These are phyloP conservation scores for Nestor notabilis DNA, from an alignment of 2,113 vertebrate genomes.

Conservation along the genomic window DNA sequence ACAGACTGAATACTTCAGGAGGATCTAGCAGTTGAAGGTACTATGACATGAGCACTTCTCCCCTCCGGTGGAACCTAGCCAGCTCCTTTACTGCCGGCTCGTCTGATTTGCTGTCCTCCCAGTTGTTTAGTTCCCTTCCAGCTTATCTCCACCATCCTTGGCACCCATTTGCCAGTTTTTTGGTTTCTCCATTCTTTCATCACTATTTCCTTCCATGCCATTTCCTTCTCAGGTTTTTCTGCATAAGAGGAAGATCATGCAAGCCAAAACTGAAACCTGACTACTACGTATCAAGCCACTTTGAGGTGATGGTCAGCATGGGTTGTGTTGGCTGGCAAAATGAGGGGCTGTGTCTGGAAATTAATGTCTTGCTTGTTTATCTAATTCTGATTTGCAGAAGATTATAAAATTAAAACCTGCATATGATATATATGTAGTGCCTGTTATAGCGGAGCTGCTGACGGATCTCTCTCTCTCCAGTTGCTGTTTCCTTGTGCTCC, in stretches of 20 bases:
- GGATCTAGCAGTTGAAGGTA: neutral
- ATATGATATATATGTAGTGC: neutral
- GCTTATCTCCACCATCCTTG: neutral
- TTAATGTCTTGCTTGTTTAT: neutral
- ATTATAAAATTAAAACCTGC: neutral
- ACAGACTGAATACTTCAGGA: neutral
- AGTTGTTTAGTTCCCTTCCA: neutral
- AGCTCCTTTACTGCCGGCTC: neutral
- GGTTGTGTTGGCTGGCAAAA: neutral
- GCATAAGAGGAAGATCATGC: neutral
- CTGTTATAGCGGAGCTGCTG: neutral
- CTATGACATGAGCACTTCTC: neutral
- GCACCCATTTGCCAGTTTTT: neutral
- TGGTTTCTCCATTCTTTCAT: neutral
- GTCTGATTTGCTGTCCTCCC: fast-evolving
- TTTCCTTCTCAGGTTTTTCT: neutral
- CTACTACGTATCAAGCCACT: fast-evolving
- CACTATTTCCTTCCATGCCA: neutral
- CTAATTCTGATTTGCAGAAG: neutral
- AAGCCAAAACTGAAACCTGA: neutral
- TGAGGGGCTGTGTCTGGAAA: neutral
- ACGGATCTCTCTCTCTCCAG: neutral
- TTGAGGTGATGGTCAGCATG: neutral
- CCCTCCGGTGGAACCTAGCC: neutral
- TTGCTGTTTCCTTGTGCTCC: neutral